Base-by-base conservation (phyloP, 2,797 vertebrate genomes). In the Megaceryle alcyon region DNA sequence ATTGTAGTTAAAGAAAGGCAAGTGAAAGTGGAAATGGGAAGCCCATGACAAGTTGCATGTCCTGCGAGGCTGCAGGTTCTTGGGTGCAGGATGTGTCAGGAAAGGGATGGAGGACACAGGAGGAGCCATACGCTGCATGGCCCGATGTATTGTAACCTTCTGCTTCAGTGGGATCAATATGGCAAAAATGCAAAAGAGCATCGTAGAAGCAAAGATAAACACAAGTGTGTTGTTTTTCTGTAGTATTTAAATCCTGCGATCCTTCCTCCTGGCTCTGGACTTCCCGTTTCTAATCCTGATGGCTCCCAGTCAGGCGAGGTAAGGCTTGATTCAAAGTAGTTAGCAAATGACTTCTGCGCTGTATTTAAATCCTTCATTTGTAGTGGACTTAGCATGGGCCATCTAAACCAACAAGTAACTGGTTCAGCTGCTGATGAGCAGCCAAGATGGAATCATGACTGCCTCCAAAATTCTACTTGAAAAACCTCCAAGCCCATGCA, bases 221-320 rank as follows among this genome's bases (percentile, higher is more conserved):
- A 76, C 1, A 63, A 89, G 17, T 71, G 35, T 39, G 1, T 94
- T 94, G 68, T 90, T 83, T 86, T 77, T n/a, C 26, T 81, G 41
- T 82, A 99, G 99, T 98, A 98, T 94, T 98, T 98, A 93, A 98
- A 98, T 86, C 97, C 98, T 11, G 97, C 98, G 9, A 56, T 98
- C 43, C 96, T 98, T 80, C 98, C 98, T 26, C 98, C 98, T 63
- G 98, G 97, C 29, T 93, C 98, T 43, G 99, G 99, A 57, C 98
- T 97, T 65, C 97, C 96, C n/a, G 88, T 91, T 43, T 76, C 96
- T 6, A 97, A 97, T 70, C 94, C 96, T 14, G 98, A 99, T 12
- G 97, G 98, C 13, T 96, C 98, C 48, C 98, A 98, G 21, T 98
- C 98, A 13, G 99, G 99, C 94, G 99, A 99, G 99, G 99, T 99